Conservation (phyloP, 1,140 invertebrate genomes). For the Condylostylus longicornis region DNA sequence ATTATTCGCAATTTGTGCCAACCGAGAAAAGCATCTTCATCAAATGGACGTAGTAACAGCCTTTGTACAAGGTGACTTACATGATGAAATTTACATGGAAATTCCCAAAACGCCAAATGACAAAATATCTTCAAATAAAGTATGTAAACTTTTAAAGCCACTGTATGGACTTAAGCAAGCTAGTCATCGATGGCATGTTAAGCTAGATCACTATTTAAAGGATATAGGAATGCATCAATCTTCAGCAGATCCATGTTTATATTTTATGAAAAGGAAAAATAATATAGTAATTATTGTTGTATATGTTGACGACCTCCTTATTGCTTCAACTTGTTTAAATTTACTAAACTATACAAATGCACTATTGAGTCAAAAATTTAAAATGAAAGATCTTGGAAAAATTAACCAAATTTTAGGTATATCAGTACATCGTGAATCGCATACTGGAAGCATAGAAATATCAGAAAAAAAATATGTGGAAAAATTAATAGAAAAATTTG, state of each 20-base stretch:
- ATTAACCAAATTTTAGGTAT: slow-evolving; percentile 18
- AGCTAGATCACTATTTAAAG: slow-evolving; percentile 15
- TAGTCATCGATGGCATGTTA: slow-evolving; percentile 17
- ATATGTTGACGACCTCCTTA: slow-evolving; percentile 16
- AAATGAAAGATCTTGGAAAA: slow-evolving; percentile 13
- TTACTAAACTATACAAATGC: slow-evolving; percentile 9
- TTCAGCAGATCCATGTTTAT: slow-evolving; percentile 22
- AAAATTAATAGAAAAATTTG: slow-evolving; percentile 15
- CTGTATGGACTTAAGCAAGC: slow-evolving; percentile 32
- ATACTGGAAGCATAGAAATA: slow-evolving; percentile 15
- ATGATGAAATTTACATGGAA: slow-evolving; percentile 3
- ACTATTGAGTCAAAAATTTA: slow-evolving; percentile 11
- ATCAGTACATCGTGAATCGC: slow-evolving; percentile 11
- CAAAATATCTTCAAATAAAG: slow-evolving; percentile 6
- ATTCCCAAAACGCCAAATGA: not conserved
- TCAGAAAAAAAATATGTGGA: slow-evolving; percentile 23
- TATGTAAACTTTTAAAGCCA: slow-evolving; percentile 22
- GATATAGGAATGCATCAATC: slow-evolving; percentile 15
- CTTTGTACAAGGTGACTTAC: slow-evolving; percentile 3
- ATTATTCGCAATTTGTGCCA: slow-evolving; percentile 17
- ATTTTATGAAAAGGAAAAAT: slow-evolving; percentile 12
- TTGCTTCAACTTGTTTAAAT: slow-evolving; percentile 7
- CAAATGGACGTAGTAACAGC: slow-evolving; percentile 7
- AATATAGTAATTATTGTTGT: slow-evolving; percentile 6
- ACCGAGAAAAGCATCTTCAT: slow-evolving; percentile 12